Evolutionary conservation across 92 coral and sea anemone genomes (phyloP).

Genomic region (Epizoanthus ramosus): DNA sequence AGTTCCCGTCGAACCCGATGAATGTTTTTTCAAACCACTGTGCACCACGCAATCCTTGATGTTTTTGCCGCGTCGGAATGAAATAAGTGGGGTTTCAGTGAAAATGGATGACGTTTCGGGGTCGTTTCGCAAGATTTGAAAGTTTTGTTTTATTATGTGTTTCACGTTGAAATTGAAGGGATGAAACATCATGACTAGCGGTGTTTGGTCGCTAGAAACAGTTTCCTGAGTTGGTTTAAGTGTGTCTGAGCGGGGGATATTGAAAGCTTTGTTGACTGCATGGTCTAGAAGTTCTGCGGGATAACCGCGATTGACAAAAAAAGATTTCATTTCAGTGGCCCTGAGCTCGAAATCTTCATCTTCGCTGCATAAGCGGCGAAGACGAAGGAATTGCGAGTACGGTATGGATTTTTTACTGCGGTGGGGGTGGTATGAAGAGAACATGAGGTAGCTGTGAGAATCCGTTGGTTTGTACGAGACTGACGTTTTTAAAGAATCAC

Average conservation of each 20-base stretch:
- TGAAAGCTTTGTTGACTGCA: slow-evolving; percentile 14
- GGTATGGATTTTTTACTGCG: slow-evolving; percentile 26
- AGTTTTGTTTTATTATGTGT: slow-evolving; percentile 25
- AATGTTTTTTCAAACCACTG: slow-evolving; percentile 26
- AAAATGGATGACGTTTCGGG: slow-evolving; percentile 19
- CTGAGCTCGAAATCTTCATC: slow-evolving; percentile 15
- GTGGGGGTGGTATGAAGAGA: slow-evolving; percentile 38
- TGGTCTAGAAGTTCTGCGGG: not conserved
- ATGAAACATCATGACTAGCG: slow-evolving; percentile 11
- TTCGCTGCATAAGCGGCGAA: slow-evolving; percentile 37
- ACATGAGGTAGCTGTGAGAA: slow-evolving; percentile 28
- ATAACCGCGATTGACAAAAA: slow-evolving; percentile 21
- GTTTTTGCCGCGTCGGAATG: slow-evolving; percentile 38
- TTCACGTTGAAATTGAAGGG: slow-evolving; percentile 27
- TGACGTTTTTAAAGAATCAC: not conserved
- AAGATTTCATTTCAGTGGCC: not conserved
- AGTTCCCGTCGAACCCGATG: slow-evolving; percentile 28
- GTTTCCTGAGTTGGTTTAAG: slow-evolving; percentile 30
- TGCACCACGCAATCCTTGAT: slow-evolving; percentile 29
- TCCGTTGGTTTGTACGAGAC: slow-evolving; percentile 33
- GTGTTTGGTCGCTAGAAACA: slow-evolving; percentile 5
- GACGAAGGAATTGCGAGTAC: slow-evolving; percentile 36
- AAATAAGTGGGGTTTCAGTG: slow-evolving; percentile 16
- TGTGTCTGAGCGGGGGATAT: slow-evolving; percentile 11
- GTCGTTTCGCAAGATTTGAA: slow-evolving; percentile 16